Evolutionary conservation across 2,113 vertebrate genomes (phyloP), one percentile per base, ranked within the genome.

Genomic region (Smithornis capensis): DNA sequence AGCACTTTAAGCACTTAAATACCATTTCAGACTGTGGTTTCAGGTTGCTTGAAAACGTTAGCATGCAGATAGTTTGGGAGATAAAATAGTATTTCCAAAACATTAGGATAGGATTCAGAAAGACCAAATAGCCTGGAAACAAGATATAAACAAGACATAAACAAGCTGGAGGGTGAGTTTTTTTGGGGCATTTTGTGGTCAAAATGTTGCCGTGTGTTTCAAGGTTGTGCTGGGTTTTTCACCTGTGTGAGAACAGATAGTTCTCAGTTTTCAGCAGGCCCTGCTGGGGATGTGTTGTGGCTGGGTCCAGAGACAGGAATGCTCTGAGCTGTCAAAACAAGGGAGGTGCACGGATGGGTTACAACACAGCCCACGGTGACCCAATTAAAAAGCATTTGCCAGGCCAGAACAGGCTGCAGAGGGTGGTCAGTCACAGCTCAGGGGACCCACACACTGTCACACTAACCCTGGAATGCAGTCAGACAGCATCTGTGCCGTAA

Each of bases 261-360:
- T 25, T 93, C 70, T 69, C 1, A 1, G 3, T 25, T 93, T 74
- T 69, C 1, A 4, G 47, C 27, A 70, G 19, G 31, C 73, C 14
- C 42, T 88, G 14, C 27, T 45, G 63, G 45, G 24, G 82, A 56
- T 0, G 3, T 50, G 23, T 33, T 57, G 45, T 29, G 50, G 4
- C 50, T 55, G 35, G 4, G 10, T 44, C 24, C 33, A 17, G 60
- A 55, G 50, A 31, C 1, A 3, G 45, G 87, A 89, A 84, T 78
- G 12, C 23, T 70, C 7, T 5, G 9, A 3, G 25, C 6, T 28
- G 70, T 67, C 16, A 25, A 75, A 85, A 62, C 18, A 23, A 52
- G 33, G 2, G 0, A 83, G 47, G 10, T 24, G 12, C 7, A 2
- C 0, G 5, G 18, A 21, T 0, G 0, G 28, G 27, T 63, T 75